Base-by-base conservation (phyloP, 2,888 invertebrate genomes). In the Caenorhabditis sp. region DNA sequence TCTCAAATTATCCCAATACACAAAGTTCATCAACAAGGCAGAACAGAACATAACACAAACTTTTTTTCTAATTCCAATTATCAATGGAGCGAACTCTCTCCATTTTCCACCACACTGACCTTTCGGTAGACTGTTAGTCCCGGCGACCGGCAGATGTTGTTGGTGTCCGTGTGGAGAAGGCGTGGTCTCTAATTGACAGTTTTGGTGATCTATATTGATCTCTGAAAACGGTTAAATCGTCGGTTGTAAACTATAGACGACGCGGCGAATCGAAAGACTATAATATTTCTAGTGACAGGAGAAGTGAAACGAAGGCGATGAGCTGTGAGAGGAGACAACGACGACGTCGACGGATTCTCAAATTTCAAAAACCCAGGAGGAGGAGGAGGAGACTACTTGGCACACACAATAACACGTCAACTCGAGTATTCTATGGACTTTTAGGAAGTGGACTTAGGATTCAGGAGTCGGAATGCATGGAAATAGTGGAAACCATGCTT, bases 171-270 rank as follows among this genome's bases (percentile, higher is more conserved):
- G 26, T n/a, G 7, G 31, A 12, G 49, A 6, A 31, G 38, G 6
- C 2, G 38, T 12, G 2, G 38, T 51, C 5, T 28, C 66, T 49
- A 49, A 66, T 66, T 66, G 44, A 41, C 44, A 44, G 63, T 64
- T 41, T 38, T 61, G 35, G 3, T 59, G 63, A 63, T 63, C 63
- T 63, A 63, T 63, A 63, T 44, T 63, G 63, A 63, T 47, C 63
- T 63, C 63, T 63, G 63, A 63, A 63, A 63, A 10, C 8, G 19
- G 10, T n/a, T n/a, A 22, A 10, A 22, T 19, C 1, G 10, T 51
- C 22, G n/a, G 24, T 22, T 47, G 3, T n/a, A 47, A n/a, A n/a
- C 47, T 47, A 14, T 47, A 51, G 19, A 51, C n/a, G 51, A 22
- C 22, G 24, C 10, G 14, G 8, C 14, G 24, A 54, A 12, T 19